A percentile compares a stretch with the other conserved stretches of the same genome.
phyloP scores from a whole-genome alignment of 2,888 invertebrate species.

The Conus canariensis region DNA sequence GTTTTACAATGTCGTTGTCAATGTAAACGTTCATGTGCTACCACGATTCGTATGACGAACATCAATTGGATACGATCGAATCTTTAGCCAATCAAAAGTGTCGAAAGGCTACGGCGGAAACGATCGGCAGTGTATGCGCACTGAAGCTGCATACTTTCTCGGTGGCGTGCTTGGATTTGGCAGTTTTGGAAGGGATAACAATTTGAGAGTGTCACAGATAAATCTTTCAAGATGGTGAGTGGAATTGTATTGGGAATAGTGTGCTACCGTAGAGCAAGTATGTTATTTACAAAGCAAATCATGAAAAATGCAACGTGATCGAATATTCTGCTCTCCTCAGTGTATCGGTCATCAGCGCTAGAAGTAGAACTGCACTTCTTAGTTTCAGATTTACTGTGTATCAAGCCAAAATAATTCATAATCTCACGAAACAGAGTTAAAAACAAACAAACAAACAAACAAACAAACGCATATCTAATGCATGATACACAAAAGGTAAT shows the following conservation, averaged over 20 bases:
- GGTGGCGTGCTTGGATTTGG: slow-evolving; percentile 14
- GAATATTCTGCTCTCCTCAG: no score
- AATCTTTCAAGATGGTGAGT: slow-evolving; percentile 21
- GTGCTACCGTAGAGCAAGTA: not conserved
- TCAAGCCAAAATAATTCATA: no score
- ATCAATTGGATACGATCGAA: not conserved
- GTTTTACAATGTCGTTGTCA: not conserved
- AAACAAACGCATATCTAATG: not conserved
- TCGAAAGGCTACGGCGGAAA: not conserved
- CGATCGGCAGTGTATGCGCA: not conserved
- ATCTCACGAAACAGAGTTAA: no score
- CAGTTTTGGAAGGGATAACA: not conserved
- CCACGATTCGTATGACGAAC: not conserved
- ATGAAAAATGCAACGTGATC: no score
- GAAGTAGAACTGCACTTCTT: no score
- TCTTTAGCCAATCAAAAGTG: not conserved
- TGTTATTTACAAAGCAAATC: not conserved
- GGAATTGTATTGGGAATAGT: not conserved
- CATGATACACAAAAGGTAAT: no score
- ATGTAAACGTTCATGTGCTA: not conserved
- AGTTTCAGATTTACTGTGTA: no score
- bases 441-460: not conserved
- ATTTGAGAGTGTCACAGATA: not conserved
- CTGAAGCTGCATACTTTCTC: not conserved
- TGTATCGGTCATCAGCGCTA: not conserved